These are phyloP conservation scores for Eupeodes luniger DNA, from an alignment of 2,888 invertebrate genomes.

Conservation along the genomic window DNA sequence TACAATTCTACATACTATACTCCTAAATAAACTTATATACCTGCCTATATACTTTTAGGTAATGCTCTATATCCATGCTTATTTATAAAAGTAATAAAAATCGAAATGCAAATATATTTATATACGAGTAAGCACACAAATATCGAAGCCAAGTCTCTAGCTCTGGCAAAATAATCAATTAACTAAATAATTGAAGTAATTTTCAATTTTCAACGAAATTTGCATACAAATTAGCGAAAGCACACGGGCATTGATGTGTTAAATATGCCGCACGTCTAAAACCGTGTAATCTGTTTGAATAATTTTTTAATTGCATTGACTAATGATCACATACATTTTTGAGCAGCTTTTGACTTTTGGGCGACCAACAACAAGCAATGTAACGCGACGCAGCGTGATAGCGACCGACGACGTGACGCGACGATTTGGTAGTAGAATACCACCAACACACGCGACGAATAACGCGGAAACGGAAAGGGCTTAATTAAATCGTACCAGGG, in stretches of 20 bases:
- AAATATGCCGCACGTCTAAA: slow-evolving; percentile 66
- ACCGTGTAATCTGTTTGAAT: slow-evolving; percentile 64
- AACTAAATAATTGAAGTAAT: slow-evolving; percentile 74
- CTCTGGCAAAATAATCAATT: slow-evolving; percentile 71
- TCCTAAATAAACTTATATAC: too few relatives aligned
- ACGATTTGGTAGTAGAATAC: too few relatives aligned
- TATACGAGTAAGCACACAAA: slow-evolving; percentile 4
- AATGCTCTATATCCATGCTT: not conserved
- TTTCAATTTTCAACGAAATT: slow-evolving; percentile 69
- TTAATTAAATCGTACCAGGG: not conserved
- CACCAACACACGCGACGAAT: too few relatives aligned
- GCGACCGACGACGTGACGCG: too few relatives aligned
- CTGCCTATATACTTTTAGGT: not conserved
- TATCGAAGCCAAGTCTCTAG: slow-evolving; percentile 14
- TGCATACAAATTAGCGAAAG: slow-evolving; percentile 66
- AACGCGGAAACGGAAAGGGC: not conserved
- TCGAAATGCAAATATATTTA: slow-evolving; percentile 36
- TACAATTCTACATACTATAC: too few relatives aligned
- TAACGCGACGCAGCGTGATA: too few relatives aligned
- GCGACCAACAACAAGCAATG: not conserved
- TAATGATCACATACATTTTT: slow-evolving; percentile 54
- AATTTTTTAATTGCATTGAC: slow-evolving; percentile 62
- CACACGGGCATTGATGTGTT: slow-evolving; percentile 64
- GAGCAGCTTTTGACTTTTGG: not conserved
- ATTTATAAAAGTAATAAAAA: slow-evolving; percentile 32